Evolutionary conservation across 2,888 invertebrate species (phyloP).

Genomic region (Tinea semifulvella): DNA sequence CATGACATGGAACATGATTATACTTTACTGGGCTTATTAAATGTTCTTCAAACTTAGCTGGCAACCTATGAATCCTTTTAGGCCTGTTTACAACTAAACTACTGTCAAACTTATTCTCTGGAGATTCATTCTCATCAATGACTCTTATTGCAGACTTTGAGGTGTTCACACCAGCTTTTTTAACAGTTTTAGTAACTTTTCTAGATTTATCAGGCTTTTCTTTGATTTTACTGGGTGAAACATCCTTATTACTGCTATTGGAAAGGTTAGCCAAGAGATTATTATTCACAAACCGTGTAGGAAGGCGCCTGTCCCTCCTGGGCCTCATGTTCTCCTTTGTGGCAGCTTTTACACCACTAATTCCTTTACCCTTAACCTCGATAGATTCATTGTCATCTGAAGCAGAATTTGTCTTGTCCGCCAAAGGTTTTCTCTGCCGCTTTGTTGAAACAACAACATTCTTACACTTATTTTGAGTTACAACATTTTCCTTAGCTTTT

Average conservation of each 20-base stretch:
- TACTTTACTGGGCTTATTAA: constrained; percentile 43
- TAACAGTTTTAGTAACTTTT: not conserved
- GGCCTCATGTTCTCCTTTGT: constrained; percentile 22
- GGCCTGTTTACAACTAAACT: constrained; percentile 36
- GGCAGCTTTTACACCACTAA: constrained; percentile 16
- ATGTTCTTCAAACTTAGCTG: constrained; percentile 45
- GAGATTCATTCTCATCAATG: constrained; percentile 33
- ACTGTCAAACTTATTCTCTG: constrained; percentile 24
- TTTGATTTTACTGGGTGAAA: not conserved
- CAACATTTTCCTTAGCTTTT: constrained; percentile 43
- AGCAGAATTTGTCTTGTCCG: constrained; percentile 53
- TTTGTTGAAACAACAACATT: constrained; percentile 25
- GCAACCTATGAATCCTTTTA: constrained; percentile 41
- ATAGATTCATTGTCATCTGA: constrained; percentile 43
- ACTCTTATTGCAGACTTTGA: constrained; percentile 6
- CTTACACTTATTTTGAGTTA: constrained; percentile 23
- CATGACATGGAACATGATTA: constrained; percentile 38
- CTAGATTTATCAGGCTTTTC: not conserved
- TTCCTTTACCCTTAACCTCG: constrained; percentile 18
- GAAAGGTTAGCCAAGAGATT: constrained; percentile 28
- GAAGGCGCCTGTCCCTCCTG: constrained; percentile 37
- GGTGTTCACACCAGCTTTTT: not conserved
- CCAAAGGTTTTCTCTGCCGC: constrained; percentile 35
- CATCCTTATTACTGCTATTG: constrained; percentile 19
- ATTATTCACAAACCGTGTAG: constrained; percentile 35